Percentiles rank a stretch among this genome's conserved stretches.
Evolutionary conservation across 1,140 invertebrate genomes (phyloP).

Genomic region (Drosophila orena): DNA sequence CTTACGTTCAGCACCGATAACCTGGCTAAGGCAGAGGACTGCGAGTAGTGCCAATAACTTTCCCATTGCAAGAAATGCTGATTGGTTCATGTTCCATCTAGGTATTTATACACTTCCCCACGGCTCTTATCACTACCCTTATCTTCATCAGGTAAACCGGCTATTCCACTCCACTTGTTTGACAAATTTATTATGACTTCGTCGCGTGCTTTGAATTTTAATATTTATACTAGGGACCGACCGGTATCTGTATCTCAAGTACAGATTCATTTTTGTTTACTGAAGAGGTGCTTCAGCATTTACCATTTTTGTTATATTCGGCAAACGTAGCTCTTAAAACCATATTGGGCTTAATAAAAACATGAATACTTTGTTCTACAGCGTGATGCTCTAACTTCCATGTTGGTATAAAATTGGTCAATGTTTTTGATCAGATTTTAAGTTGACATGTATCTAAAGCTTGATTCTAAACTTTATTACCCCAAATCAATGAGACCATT

Average conservation of each 20-base stretch:
- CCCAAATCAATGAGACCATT: too few relatives aligned
- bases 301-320: background rate
- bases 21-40: slow-evolving; percentile 46
- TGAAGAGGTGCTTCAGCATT: slow-evolving; percentile 1
- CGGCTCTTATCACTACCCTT: slow-evolving; percentile 9
- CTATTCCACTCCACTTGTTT: slow-evolving; percentile 18
- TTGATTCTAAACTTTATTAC: too few relatives aligned
- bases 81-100: background rate
- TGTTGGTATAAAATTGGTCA: background rate
- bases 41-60: slow-evolving; percentile 52
- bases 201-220: slow-evolving; percentile 20
- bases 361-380: too few relatives aligned
- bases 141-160: slow-evolving; percentile 16
- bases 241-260: slow-evolving; percentile 22
- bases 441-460: too few relatives aligned
- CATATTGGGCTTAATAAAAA: too few relatives aligned
- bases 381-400: too few relatives aligned
- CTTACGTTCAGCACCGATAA: slow-evolving; percentile 59
- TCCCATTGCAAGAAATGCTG: slow-evolving; percentile 50
- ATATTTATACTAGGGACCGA: slow-evolving; percentile 29
- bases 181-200: slow-evolving; percentile 44
- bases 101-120: slow-evolving; percentile 46
- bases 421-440: background rate
- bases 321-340: background rate
- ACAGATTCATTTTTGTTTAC: slow-evolving; percentile 6